A percentile compares a stretch with the other conserved stretches of the same genome.
Evolutionary conservation across 1,140 invertebrate genomes (phyloP).

Genomic region (Andrena cerasifolii): DNA sequence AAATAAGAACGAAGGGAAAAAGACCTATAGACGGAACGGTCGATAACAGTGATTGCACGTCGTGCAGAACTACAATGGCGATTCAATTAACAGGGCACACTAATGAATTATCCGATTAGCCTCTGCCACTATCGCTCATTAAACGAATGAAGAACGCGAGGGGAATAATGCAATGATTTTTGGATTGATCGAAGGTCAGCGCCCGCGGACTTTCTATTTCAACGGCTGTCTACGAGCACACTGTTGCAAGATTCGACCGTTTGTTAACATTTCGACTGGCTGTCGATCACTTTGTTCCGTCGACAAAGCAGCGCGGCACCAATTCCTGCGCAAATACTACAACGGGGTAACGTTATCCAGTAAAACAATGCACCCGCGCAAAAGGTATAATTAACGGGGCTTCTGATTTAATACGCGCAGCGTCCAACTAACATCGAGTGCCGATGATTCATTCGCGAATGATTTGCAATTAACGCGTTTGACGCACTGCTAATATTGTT

Average conservation of each 20-base stretch:
- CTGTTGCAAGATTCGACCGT: neutral
- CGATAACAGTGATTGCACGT: neutral
- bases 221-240: too few species aligned
- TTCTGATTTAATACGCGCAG: constrained; percentile 55
- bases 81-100: neutral
- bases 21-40: neutral
- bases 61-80: neutral
- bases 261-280: constrained; percentile 55
- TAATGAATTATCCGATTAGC: constrained; percentile 11
- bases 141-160: constrained; percentile 1
- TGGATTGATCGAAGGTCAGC: neutral
- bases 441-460: constrained; percentile 22
- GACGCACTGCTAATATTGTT: neutral
- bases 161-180: constrained; percentile 6
- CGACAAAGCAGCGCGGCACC: constrained; percentile 55
- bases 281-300: constrained; percentile 45
- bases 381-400: constrained; percentile 64
- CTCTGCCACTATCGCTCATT: constrained; percentile 1
- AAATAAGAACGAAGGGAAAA: neutral
- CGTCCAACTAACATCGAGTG: constrained; percentile 46
- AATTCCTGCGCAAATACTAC: constrained; percentile 61
- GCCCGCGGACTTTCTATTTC: constrained; percentile 20
- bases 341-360: constrained; percentile 43
- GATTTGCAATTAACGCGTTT: constrained; percentile 40
- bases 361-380: constrained; percentile 19